Percentiles rank a stretch among this genome's conserved stretches.
phyloP scores from a whole-genome alignment of 2,113 vertebrate genomes.

The Corythaeola cristata region DNA sequence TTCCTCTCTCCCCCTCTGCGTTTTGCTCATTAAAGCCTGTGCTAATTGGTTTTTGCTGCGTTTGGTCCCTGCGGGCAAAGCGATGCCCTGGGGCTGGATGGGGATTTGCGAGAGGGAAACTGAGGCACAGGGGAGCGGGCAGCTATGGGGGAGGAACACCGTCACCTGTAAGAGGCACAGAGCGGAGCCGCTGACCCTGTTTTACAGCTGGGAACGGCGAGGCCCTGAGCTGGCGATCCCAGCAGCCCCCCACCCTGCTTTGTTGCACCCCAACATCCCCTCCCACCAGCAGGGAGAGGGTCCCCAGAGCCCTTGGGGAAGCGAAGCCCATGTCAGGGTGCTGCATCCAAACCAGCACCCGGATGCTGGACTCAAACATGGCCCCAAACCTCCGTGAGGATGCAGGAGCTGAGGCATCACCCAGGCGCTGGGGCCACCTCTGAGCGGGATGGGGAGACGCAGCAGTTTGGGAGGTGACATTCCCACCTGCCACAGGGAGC shows the following conservation, averaged over 20 bases:
- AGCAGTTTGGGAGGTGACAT: not conserved
- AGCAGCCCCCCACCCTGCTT: not conserved
- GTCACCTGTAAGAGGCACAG: too few species aligned
- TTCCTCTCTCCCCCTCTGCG: too few species aligned
- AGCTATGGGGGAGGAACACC: too few species aligned
- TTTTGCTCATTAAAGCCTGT: not conserved
- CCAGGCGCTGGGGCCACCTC: too few species aligned
- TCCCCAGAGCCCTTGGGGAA: not conserved
- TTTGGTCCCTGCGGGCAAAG: too few species aligned
- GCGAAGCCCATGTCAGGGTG: accelerated
- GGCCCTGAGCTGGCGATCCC: not conserved
- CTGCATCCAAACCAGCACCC: not conserved
- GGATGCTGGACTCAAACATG: not conserved
- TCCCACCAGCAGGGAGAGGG: accelerated
- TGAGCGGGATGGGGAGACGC: too few species aligned
- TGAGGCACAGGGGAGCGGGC: conserved; percentile 2
- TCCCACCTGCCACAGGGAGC: not conserved
- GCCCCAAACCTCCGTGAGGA: too few species aligned
- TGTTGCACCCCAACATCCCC: accelerated
- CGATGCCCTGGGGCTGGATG: not conserved
- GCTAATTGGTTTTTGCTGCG: not conserved
- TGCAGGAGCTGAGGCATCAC: too few species aligned
- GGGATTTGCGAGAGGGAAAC: not conserved
- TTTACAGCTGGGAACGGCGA: not conserved
- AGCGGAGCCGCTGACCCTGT: not conserved